These are phyloP conservation scores for Poeciliopsis occidentalis DNA, from an alignment of 2,113 vertebrate species.

Conservation along the genomic window DNA sequence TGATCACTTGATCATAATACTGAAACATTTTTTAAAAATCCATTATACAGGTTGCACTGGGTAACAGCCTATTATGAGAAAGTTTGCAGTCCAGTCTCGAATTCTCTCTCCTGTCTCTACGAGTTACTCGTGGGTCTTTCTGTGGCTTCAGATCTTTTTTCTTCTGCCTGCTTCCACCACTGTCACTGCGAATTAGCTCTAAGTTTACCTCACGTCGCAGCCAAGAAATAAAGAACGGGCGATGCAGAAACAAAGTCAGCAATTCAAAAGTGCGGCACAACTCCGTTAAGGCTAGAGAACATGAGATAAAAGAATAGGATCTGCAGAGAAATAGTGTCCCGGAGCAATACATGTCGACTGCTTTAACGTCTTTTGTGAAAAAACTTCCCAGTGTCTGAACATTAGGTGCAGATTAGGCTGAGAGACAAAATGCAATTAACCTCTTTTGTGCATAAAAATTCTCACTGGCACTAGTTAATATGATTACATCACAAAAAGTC, in stretches of 20 bases:
- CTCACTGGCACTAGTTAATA: conserved; percentile 3
- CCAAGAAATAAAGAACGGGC: neutral
- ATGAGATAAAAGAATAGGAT: neutral
- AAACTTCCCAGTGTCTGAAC: neutral
- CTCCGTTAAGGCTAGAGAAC: neutral
- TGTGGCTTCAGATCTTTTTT: neutral
- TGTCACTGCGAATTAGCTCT: neutral
- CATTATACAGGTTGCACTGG: neutral
- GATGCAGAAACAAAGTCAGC: neutral
- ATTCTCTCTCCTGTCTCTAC: neutral
- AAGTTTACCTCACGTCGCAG: neutral
- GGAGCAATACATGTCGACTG: neutral
- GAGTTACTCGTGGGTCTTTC: neutral
- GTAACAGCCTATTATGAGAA: neutral
- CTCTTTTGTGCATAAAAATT: conserved; percentile 15
- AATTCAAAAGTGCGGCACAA: neutral
- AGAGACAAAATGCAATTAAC: conserved; percentile 23
- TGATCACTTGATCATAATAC: neutral
- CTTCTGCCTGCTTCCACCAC: neutral
- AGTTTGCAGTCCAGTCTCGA: neutral
- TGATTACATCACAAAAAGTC: conserved; percentile 21
- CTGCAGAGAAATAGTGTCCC: neutral
- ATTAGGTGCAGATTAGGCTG: neutral
- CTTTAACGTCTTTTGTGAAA: neutral
- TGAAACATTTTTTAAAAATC: neutral